Base-by-base conservation (phyloP, 2,888 invertebrate species). In the Phorcus lineatus region DNA sequence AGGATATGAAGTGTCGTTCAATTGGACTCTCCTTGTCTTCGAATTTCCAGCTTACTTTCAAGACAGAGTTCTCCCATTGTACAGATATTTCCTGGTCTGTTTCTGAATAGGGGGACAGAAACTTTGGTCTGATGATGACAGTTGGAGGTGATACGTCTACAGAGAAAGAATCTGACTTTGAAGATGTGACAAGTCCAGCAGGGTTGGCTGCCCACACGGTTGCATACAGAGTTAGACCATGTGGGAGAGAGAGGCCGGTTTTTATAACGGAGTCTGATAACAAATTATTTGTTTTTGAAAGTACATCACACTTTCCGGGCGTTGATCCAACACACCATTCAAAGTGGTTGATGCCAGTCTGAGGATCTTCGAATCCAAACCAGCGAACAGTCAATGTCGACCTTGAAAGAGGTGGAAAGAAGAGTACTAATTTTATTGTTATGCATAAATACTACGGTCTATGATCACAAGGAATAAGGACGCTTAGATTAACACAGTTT, bases 301-400 rank as follows among this genome's bases (percentile, higher is more conserved):
- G 16, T 3, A 84, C 54, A n/a, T 84, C 80, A 62, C 81, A 83
- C 9, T 11, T 24, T 7, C 19, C 13, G 2, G 28, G 17, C 1
- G 19, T 16, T 16, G 76, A 82, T 17, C 87, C 85, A 19, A 85
- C 67, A 75, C 86, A 87, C 52, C 81, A 77, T 55, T 82, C 81
- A 66, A 85, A 87, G 19, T 82, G 82, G 52, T 81, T 76, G 3
- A 87, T 83, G 13, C 82, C 85, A 6, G 85, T 84, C 16, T 87
- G 83, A 0, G 86, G 85, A 77, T 87, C 87, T 7, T 76, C 76
- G 76, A 84, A 84, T 6, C 83, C 84, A n/a, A 80, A 40, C 84
- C 84, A 85, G 13, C 75, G 55, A 13, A 74, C 83, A 47, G 78
- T 47, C 4, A 85, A 36, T 19, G 70, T 62, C 9, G 62, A 52